Evolutionary conservation across 2,113 vertebrate genomes (phyloP).

Genomic region (Capricornis sumatraensis): DNA sequence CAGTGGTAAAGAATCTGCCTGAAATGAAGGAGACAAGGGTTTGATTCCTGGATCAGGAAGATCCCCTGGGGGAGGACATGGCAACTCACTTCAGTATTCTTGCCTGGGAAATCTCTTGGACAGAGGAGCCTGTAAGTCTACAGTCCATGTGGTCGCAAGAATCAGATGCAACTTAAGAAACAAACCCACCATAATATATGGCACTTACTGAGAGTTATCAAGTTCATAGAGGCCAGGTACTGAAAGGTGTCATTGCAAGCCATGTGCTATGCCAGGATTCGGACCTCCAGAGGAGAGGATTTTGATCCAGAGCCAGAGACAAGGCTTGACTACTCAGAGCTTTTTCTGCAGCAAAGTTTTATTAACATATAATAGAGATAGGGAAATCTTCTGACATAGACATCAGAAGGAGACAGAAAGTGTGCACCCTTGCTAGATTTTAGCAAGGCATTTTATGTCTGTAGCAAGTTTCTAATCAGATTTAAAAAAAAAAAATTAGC

Average conservation of each 20-base stretch:
- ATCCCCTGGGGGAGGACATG: neutral
- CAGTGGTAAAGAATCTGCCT: neutral
- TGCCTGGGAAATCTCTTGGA: neutral
- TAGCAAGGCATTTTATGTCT: neutral
- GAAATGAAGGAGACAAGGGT: neutral
- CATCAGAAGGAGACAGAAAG: neutral
- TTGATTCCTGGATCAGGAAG: neutral
- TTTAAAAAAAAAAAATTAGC: too few species aligned
- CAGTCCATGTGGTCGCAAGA: neutral
- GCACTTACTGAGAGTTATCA: neutral
- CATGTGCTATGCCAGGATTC: neutral
- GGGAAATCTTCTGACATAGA: neutral
- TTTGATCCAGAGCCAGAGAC: neutral
- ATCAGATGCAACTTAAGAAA: neutral
- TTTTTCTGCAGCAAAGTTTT: neutral
- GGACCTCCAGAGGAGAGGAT: neutral
- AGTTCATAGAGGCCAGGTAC: neutral
- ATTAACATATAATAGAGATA: neutral
- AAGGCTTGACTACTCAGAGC: neutral
- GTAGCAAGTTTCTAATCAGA: neutral
- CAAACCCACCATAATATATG: neutral
- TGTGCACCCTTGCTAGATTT: neutral
- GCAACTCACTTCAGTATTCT: neutral
- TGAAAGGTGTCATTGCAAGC: neutral
- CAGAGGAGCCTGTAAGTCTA: neutral